These are phyloP conservation scores for Pelecanus crispus DNA, from an alignment of 2,113 vertebrate species.

Conservation along the genomic window DNA sequence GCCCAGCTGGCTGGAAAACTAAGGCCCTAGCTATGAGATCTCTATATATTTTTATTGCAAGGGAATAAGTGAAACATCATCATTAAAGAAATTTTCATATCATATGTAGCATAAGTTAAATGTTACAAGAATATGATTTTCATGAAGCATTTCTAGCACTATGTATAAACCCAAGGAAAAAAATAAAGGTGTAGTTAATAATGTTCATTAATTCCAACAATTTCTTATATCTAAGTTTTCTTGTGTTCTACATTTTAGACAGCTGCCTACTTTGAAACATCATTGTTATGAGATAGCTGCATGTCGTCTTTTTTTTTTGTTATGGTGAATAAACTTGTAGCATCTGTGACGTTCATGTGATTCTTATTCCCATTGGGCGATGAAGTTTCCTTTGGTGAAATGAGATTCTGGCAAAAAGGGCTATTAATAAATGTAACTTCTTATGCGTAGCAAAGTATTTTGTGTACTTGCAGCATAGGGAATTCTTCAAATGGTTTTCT, in stretches of 20 bases:
- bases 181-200: not conserved
- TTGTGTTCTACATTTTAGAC: not conserved
- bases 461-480: constrained; percentile 59
- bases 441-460: constrained; percentile 60
- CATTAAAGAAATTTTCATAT: not conserved
- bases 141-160: not conserved
- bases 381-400: constrained; percentile 57
- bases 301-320: not conserved
- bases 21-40: not conserved
- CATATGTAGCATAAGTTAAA: not conserved
- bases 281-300: not conserved
- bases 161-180: rapidly evolving
- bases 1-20: not conserved
- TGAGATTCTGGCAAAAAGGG: constrained; percentile 45
- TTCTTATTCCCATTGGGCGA: constrained; percentile 53
- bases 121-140: not conserved
- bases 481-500: constrained; percentile 68
- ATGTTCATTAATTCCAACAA: not conserved
- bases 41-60: not conserved
- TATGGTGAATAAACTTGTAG: not conserved
- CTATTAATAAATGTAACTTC: constrained; percentile 67
- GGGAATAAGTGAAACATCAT: not conserved
- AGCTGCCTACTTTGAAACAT: not conserved
- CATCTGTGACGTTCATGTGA: constrained; percentile 6
- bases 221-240: not conserved